These are phyloP conservation scores for Oncopodura yosiiana DNA, from an alignment of 1,140 invertebrate genomes.

Conservation along the genomic window DNA sequence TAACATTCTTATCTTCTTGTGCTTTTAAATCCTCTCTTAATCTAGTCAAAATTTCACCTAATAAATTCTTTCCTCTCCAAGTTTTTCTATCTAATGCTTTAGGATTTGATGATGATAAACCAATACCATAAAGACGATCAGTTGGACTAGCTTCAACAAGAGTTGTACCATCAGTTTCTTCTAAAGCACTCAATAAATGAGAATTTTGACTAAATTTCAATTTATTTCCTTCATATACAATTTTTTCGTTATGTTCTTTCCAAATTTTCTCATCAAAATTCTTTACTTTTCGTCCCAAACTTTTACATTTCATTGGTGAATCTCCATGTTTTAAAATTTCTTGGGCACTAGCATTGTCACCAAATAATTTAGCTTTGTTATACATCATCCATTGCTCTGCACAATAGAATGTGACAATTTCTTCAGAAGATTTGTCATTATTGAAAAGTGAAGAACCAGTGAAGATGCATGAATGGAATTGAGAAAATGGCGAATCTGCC, in stretches of 20 bases:
- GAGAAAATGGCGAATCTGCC: constrained; percentile 19
- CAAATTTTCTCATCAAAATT: constrained; percentile 21
- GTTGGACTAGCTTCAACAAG: constrained; percentile 28
- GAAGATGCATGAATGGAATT: constrained; percentile 16
- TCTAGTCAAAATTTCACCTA: constrained; percentile 20
- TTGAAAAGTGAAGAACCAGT: constrained; percentile 1
- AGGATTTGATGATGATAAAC: constrained; percentile 11
- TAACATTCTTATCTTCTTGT: no score
- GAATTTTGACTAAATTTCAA: constrained; percentile 25
- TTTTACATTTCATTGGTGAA: constrained; percentile 11
- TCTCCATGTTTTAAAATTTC: constrained; percentile 1
- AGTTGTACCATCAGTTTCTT: constrained; percentile 23
- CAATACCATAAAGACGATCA: constrained; percentile 25
- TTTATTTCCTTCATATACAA: constrained; percentile 24
- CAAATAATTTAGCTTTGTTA: constrained; percentile 24
- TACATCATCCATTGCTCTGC: constrained; percentile 31
- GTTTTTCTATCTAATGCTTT: constrained; percentile 6
- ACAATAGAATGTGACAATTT: constrained; percentile 5
- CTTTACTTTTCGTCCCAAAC: constrained; percentile 15
- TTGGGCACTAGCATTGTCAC: constrained; percentile 6
- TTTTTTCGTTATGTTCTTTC: constrained; percentile 17
- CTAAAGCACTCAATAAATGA: constrained; percentile 7
- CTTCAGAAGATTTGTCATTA: neutral
- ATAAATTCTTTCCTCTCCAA: constrained; percentile 25
- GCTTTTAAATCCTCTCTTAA: constrained; percentile 22